Evolutionary conservation across 2,113 vertebrate species (phyloP).

Genomic region (Malurus elegans): DNA sequence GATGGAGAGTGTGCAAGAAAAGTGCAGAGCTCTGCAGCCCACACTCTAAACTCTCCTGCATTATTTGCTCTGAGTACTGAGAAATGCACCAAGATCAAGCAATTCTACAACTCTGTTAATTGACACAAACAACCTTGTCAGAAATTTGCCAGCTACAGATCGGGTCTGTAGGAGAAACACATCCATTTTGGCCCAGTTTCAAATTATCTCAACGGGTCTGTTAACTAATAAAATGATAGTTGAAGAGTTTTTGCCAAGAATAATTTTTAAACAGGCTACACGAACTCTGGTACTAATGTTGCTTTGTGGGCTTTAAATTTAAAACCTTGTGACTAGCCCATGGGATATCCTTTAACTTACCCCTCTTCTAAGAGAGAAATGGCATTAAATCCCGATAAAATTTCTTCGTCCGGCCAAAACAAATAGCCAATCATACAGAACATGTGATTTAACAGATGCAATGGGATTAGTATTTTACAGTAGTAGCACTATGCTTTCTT

Average conservation of each 20-base stretch:
- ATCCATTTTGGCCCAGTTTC: not conserved
- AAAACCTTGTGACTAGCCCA: not conserved
- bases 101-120: not conserved
- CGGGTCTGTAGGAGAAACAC: not conserved
- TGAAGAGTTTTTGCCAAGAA: conserved; percentile 14
- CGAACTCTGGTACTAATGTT: not conserved
- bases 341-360: conserved; percentile 9
- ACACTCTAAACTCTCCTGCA: not conserved
- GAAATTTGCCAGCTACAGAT: not conserved
- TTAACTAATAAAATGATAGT: conserved; percentile 28
- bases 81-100: not conserved
- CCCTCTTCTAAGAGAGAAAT: conserved; percentile 16
- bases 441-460: conserved; percentile 39
- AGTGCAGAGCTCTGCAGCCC: not conserved
- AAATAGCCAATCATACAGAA: conserved; percentile 17
- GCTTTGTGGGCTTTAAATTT: conserved; percentile 22
- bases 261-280: conserved; percentile 27
- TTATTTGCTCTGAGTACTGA: not conserved
- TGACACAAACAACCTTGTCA: not conserved
- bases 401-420: conserved; percentile 15
- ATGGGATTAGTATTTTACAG: conserved; percentile 38
- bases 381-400: conserved; percentile 19
- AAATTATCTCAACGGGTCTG: conserved; percentile 26
- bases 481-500: not conserved
- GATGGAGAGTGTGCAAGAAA: accelerated